phyloP scores from a whole-genome alignment of 2,113 vertebrate genomes.

The Clinocottus analis region DNA sequence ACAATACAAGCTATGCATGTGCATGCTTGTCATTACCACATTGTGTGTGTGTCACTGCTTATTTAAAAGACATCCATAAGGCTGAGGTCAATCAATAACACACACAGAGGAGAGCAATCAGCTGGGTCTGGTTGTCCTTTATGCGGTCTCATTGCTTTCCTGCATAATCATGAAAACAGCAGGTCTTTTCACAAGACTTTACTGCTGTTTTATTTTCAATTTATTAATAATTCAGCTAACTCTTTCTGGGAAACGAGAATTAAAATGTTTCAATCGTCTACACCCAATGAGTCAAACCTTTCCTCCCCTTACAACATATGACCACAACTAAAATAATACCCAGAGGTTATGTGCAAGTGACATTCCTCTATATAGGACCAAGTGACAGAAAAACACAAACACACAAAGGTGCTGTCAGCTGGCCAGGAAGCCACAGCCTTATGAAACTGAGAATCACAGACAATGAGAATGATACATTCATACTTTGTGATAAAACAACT shows the following conservation, averaged over 20 bases:
- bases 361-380: neutral
- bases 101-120: slow-evolving; percentile 14
- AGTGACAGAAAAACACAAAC: neutral
- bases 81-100: slow-evolving; percentile 52
- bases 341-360: neutral
- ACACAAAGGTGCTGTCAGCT: neutral
- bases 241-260: neutral
- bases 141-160: neutral
- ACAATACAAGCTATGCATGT: neutral
- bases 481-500: neutral
- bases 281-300: neutral
- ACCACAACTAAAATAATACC: neutral
- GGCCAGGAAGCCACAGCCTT: neutral
- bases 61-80: slow-evolving; percentile 29
- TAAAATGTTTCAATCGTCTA: neutral
- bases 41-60: slow-evolving; percentile 2
- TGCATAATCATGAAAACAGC: neutral
- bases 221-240: neutral
- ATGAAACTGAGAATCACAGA: neutral
- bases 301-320: neutral
- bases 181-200: neutral
- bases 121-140: neutral
- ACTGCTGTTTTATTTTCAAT: neutral
- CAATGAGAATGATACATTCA: neutral
- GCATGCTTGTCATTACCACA: neutral